Conservation (phyloP, 2,888 invertebrate species). For the Altica lythri region DNA sequence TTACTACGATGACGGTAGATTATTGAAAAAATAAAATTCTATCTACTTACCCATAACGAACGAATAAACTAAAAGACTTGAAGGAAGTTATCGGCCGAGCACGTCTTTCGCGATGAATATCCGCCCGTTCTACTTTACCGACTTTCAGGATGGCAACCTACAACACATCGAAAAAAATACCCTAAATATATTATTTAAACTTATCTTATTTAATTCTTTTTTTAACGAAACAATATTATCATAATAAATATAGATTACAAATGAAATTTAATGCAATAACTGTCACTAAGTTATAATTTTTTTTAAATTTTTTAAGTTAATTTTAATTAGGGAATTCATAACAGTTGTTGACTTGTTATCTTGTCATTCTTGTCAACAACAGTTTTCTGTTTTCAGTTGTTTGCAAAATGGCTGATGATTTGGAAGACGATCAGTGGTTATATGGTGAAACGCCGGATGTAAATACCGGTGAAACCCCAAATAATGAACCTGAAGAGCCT, state of each 20-base stretch:
- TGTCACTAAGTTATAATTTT: no score
- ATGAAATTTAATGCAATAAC: no score
- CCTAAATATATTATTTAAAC: not conserved
- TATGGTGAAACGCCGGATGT: slow-evolving; percentile 72
- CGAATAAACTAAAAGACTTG: slow-evolving; percentile 63
- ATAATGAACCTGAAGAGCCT: slow-evolving; percentile 24
- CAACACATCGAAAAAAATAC: not conserved
- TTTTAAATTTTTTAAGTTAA: no score
- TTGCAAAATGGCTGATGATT: slow-evolving; percentile 66
- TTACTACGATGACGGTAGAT: slow-evolving; percentile 50
- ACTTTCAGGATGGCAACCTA: slow-evolving; percentile 7
- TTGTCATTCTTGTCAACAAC: slow-evolving; percentile 1
- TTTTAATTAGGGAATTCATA: not conserved
- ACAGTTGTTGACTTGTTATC: not conserved
- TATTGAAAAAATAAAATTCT: slow-evolving; percentile 42
- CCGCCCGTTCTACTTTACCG: slow-evolving; percentile 23
- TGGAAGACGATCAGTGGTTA: slow-evolving; percentile 84
- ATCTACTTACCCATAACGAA: slow-evolving; percentile 71
- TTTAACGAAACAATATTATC: no score
- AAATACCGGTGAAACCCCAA: slow-evolving; percentile 53
- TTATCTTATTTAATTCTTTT: no score
- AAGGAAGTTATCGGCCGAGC: slow-evolving; percentile 46
- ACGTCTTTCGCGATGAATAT: slow-evolving; percentile 16
- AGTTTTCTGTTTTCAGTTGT: slow-evolving; percentile 15
- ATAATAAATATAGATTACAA: no score